A percentile compares a stretch with the other conserved stretches of the same genome.
phyloP scores from a whole-genome alignment of 2,113 vertebrate genomes.

The Excalfactoria chinensis region DNA sequence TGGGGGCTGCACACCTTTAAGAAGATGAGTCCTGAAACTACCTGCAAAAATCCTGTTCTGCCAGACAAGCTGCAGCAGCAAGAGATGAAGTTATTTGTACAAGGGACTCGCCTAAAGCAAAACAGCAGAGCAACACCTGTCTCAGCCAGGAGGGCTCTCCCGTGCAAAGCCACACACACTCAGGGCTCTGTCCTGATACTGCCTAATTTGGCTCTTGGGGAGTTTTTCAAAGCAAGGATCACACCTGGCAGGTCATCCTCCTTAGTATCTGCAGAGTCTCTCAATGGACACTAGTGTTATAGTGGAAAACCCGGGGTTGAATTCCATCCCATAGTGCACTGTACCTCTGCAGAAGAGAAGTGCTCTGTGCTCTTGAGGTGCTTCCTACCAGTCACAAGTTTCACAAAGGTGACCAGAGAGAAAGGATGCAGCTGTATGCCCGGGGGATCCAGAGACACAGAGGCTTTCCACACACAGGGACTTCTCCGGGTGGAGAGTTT shows the following conservation, averaged over 20 bases:
- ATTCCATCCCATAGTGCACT: neutral
- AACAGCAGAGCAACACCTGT: neutral
- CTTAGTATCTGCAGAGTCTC: neutral
- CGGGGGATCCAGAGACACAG: slow-evolving; percentile 6
- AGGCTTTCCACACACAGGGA: neutral
- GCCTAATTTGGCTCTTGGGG: neutral
- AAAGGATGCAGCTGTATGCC: slow-evolving; percentile 62
- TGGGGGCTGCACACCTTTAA: neutral
- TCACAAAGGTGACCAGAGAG: slow-evolving; percentile 6
- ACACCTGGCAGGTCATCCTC: neutral
- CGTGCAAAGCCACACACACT: neutral
- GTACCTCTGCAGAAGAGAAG: fast-evolving
- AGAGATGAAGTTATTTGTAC: neutral
- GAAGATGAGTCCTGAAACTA: neutral
- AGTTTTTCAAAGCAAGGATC: neutral
- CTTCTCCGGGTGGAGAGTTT: slow-evolving; percentile 39
- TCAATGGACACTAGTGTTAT: neutral
- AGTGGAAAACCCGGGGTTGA: neutral
- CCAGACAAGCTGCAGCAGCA: neutral
- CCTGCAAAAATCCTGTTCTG: slow-evolving; percentile 40
- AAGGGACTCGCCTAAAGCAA: slow-evolving; percentile 13
- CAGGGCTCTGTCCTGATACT: neutral
- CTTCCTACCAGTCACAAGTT: neutral
- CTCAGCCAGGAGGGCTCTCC: neutral
- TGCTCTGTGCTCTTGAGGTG: neutral